phyloP scores from a whole-genome alignment of 1,140 invertebrate species.

The Mesaphorura yosii region DNA sequence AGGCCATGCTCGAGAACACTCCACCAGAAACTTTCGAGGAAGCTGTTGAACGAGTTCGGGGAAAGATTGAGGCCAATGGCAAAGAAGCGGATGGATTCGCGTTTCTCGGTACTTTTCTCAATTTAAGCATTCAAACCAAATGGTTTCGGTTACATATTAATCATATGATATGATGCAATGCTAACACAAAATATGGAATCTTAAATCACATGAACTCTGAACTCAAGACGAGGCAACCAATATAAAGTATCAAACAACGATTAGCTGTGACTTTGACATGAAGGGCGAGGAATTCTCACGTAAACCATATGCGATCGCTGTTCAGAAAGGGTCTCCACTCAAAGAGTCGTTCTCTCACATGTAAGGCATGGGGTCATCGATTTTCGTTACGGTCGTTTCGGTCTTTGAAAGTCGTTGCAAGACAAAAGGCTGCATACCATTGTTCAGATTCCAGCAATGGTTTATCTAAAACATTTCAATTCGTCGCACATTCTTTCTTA shows the following conservation, averaged over 20 bases:
- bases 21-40: constrained; percentile 64
- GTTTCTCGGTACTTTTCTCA: constrained; percentile 54
- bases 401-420: too few species aligned
- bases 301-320: constrained; percentile 91
- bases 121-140: not conserved
- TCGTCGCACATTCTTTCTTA: too few species aligned
- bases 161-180: not conserved
- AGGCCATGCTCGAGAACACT: constrained; percentile 82
- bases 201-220: not conserved
- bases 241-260: constrained; percentile 72
- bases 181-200: not conserved
- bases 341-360: constrained; percentile 32
- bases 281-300: constrained; percentile 91
- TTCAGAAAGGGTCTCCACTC: constrained; percentile 86
- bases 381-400: too few species aligned
- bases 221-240: constrained; percentile 73
- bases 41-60: constrained; percentile 64
- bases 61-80: constrained; percentile 52
- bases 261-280: constrained; percentile 78
- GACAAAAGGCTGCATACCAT: too few species aligned
- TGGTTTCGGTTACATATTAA: not conserved
- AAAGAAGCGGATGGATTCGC: constrained; percentile 64
- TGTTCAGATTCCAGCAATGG: too few species aligned
- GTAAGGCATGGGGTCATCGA: constrained; percentile 37
- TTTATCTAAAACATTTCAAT: too few species aligned